A percentile compares a stretch with the other conserved stretches of the same genome.
phyloP scores from a whole-genome alignment of 2,888 invertebrate species.

The Lasioglossum leucozonium region DNA sequence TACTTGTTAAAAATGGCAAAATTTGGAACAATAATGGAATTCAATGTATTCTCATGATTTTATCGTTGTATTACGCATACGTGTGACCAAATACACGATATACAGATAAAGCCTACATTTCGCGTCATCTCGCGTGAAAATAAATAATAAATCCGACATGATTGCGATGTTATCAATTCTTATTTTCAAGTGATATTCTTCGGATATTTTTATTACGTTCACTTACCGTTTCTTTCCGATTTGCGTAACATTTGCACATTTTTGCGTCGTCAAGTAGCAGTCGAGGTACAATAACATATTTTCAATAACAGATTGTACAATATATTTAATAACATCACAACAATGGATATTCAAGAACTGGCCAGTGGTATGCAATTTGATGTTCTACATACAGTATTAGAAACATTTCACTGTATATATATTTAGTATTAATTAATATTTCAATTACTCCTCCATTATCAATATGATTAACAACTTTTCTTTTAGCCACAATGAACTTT shows the following conservation, averaged over 20 bases:
- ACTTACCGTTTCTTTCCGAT: constrained; percentile 12
- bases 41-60: background rate
- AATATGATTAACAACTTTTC: background rate
- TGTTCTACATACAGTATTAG: constrained; percentile 1
- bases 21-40: background rate
- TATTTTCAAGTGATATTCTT: constrained; percentile 7
- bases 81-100: background rate
- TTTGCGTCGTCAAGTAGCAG: background rate
- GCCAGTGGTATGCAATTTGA: constrained; percentile 31
- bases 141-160: constrained; percentile 7
- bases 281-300: background rate
- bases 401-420: background rate
- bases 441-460: constrained; percentile 4
- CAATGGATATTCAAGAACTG: constrained; percentile 45
- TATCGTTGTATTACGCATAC: background rate
- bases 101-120: background rate
- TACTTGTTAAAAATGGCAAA: background rate
- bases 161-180: constrained; percentile 13
- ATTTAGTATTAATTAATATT: constrained; percentile 1
- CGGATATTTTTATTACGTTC: constrained; percentile 2
- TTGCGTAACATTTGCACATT: constrained; percentile 16
- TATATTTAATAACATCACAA: background rate
- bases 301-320: background rate
- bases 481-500: constrained; percentile 51
- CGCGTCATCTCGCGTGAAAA: background rate